Base-by-base conservation (phyloP, 2,888 invertebrate species). In the Amphipyra berbera region DNA sequence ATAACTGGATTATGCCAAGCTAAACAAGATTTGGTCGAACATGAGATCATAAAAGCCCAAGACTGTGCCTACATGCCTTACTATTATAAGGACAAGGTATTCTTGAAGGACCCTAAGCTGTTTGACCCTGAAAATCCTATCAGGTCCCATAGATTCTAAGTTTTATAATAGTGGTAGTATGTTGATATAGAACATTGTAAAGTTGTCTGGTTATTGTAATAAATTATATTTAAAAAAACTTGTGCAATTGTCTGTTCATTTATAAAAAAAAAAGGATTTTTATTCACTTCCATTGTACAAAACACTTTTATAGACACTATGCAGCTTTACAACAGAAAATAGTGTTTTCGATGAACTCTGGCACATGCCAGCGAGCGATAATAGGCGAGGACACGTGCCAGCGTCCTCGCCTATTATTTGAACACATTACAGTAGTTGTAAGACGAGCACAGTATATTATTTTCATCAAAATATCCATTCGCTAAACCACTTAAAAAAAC, bases 1-100 rank as follows among this genome's bases (percentile, higher is more conserved):
- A 98, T 99, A 44, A 99, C 99, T 5, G 98, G 99, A 0, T 95
- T 99, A 45, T 99, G 99, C 86, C 96, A 96, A 84, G 87, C 92
- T 7, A 98, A 98, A 87, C 99, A 99, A 81, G 94, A 95, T 46
- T 90, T 95, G 76, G 96, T 99, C 0, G 97, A 97, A 85, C 86
- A 82, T 6, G 97, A 98, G 86, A 97, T 99, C 40, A 82, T 79
- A 0, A 97, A 97, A 84, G 97, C 99, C 0, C 97, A 97, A 85
- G 95, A 92, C 78, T 96, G 97, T 81, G 98, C 98, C 79, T 96
- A 97, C 63, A 98, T 99, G 98, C 96, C 97, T 0, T 95, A 96
- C 57, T 97, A 97, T 82, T 96, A 97, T 60, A 99, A 99, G 88
- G 96, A 98, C 63, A 95, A 97, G 12, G 95, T 95, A 50, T 99